Evolutionary conservation across 2,797 vertebrate species (phyloP).

Genomic region (Siniperca obscura): DNA sequence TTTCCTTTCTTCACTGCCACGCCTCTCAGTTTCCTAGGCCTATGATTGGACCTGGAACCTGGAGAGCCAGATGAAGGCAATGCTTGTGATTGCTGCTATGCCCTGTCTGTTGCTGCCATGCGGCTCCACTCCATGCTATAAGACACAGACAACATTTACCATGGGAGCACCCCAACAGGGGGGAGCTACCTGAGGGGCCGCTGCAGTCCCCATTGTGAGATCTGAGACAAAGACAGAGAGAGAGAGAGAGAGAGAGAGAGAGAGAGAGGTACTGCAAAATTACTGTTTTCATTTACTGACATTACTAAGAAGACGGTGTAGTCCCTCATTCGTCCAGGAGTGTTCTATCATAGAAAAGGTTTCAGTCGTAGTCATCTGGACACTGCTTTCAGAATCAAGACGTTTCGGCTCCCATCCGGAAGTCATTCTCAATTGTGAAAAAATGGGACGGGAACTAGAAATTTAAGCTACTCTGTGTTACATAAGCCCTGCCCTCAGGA

Average conservation of each 20-base stretch:
- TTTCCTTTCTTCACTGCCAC: slow-evolving; percentile 6
- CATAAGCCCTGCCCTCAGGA: too few species aligned
- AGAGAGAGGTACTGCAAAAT: slow-evolving; percentile 55
- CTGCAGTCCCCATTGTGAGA: slow-evolving; percentile 91
- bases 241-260: slow-evolving; percentile 44
- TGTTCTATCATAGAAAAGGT: too few species aligned
- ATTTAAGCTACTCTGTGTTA: too few species aligned
- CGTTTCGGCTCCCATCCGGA: too few species aligned
- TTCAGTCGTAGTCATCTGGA: too few species aligned
- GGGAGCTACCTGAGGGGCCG: slow-evolving; percentile 95
- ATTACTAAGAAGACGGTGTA: neutral
- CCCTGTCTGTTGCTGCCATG: slow-evolving; percentile 80
- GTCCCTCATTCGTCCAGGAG: too few species aligned
- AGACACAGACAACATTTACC: slow-evolving; percentile 91
- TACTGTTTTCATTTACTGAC: slow-evolving; percentile 34
- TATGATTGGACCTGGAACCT: slow-evolving; percentile 51
- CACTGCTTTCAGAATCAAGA: too few species aligned
- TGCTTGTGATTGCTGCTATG: slow-evolving; percentile 63
- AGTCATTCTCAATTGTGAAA: too few species aligned
- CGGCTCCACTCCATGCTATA: slow-evolving; percentile 85
- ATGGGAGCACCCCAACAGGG: slow-evolving; percentile 95
- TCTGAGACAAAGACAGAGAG: slow-evolving; percentile 80
- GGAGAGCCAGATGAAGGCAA: slow-evolving; percentile 73
- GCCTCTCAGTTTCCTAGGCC: slow-evolving; percentile 29
- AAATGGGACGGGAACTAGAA: too few species aligned